These are phyloP conservation scores for Rhynchophorus ferrugineus DNA, from an alignment of 1,140 invertebrate species.

Conservation along the genomic window DNA sequence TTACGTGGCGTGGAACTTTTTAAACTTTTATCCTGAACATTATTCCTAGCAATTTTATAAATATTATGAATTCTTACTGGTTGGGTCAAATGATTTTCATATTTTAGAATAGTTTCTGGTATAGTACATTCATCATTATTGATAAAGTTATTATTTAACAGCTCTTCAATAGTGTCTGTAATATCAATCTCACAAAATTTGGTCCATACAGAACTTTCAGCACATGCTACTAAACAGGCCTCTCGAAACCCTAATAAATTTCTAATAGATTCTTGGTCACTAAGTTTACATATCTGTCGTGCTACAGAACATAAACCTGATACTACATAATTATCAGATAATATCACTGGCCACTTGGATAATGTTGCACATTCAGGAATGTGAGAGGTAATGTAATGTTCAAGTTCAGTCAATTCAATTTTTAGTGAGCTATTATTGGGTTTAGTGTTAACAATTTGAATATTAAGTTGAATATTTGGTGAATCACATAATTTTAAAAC, in stretches of 20 bases:
- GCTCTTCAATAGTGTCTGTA: slow-evolving; percentile 46
- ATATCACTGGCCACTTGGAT: slow-evolving; percentile 53
- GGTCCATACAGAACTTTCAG: slow-evolving; percentile 83
- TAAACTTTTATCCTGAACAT: slow-evolving; percentile 46
- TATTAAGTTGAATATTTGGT: slow-evolving; percentile 18
- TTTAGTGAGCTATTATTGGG: slow-evolving; percentile 3
- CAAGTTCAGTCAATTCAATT: slow-evolving; percentile 6
- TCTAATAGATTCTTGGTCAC: slow-evolving; percentile 40
- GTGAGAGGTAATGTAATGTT: slow-evolving; percentile 18
- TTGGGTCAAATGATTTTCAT: slow-evolving; percentile 80
- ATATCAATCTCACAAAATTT: slow-evolving; percentile 86
- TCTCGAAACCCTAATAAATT: slow-evolving; percentile 67
- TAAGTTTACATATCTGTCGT: slow-evolving; percentile 53
- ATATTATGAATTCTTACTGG: slow-evolving; percentile 83
- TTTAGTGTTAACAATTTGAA: slow-evolving; percentile 5
- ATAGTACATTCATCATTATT: slow-evolving; percentile 35
- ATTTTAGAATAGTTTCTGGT: slow-evolving; percentile 58
- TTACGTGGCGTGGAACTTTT: slow-evolving; percentile 43
- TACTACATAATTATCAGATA: slow-evolving; percentile 52
- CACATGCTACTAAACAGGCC: slow-evolving; percentile 70
- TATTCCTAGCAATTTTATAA: slow-evolving; percentile 61
- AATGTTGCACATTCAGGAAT: slow-evolving; percentile 31
- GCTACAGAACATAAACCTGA: slow-evolving; percentile 55
- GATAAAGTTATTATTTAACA: slow-evolving; percentile 22
- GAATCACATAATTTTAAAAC: slow-evolving; percentile 38